Base-by-base conservation (phyloP, 2,888 invertebrate species). In the Metacarcinus magister region DNA sequence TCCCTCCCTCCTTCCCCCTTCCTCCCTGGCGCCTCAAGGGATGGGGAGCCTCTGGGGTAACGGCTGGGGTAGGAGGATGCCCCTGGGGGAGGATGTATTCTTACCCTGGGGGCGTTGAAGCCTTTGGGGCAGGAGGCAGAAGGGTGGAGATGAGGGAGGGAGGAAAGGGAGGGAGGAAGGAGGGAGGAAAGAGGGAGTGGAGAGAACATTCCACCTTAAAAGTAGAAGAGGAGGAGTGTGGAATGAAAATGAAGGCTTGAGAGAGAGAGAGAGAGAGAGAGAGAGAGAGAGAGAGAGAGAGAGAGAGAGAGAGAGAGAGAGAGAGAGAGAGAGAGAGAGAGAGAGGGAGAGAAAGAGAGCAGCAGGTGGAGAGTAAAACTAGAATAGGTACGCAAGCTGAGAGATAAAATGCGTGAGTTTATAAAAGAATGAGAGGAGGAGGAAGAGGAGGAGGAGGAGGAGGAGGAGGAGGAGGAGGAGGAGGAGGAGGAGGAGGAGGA, bases 241-340 rank as follows among this genome's bases (percentile, higher is more conserved):
- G 82, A 32, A 32, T 82, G 67, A n/a, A n/a, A 67, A 67, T 67
- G 67, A n/a, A 19, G 19, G 67, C 10, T 10, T 7, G n/a, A 67
- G 67, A 67, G 67, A n/a, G 91, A n/a, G n/a, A n/a, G 44, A 44
- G 46, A 43, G 46, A 91, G 46, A 91, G 46, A 91, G 90, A 90
- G 44, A 44, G 44, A 90, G 44, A 90, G 90, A 90, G 90, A 90
- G 90, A 90, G 90, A 90, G 90, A 90, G 90, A 90, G 67, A 67
- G 54, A 54, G 48, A 7, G 48, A 48, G 48, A 48, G 48, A 7
- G 48, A 7, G 10, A 7, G 10, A 4, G 46, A 46, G 46, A 46
- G 46, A 46, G 46, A 46, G 46, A 46, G 46, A 46, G 46, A 46
- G 46, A n/a, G n/a, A n/a, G n/a, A n/a, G n/a, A n/a, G n/a, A n/a